Base-by-base conservation (phyloP, 2,113 vertebrate genomes). In the Varanus salvator region DNA sequence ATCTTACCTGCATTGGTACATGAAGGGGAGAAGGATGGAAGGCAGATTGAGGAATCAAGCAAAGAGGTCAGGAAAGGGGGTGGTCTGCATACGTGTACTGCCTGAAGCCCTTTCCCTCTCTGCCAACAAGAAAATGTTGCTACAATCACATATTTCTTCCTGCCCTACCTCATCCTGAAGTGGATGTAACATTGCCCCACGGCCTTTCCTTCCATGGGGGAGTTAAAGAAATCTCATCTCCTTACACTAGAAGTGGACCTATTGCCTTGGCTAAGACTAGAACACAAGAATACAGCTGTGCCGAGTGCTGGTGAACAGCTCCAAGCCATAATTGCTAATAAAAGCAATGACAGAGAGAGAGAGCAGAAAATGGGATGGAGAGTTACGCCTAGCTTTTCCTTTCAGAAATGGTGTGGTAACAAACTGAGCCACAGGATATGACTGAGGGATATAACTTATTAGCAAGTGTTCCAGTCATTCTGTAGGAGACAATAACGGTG, bases 401-500 rank as follows among this genome's bases (percentile, higher is more conserved):
- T 91, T 86, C 84, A 27, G 8, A 92, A 90, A 93, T 89, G 29
- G 83, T 80, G 83, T 25, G 57, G 86, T 88, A 88, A 1, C 8
- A 91, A 86, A 91, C 34, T 66, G 7, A 66, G 1, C 86, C 84
- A 81, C 74, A 81, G 88, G 76, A 86, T 77, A 34, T 50, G 68
- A 0, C 54, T 91, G 76, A 85, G 71, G 71, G 93, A 90, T 93
- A 89, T 91, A 93, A 90, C 89, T 94, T 87, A 91, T 88, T 88
- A 92, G 87, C 52, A 92, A 86, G 52, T 90, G 34, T 27, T 78
- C 85, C 1, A 72, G 90, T 95, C 92, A 57, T 85, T 52, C 81
- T 91, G 85, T 75, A 90, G 78, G 91, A 95, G 80, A 95, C 95
- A 94, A 64, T 81, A 92, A 21, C 86, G 91, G 9, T 87, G 64